Evolutionary conservation across 2,113 vertebrate genomes (phyloP), one percentile per base, ranked within the genome.

Genomic region (Polypterus bichir): DNA sequence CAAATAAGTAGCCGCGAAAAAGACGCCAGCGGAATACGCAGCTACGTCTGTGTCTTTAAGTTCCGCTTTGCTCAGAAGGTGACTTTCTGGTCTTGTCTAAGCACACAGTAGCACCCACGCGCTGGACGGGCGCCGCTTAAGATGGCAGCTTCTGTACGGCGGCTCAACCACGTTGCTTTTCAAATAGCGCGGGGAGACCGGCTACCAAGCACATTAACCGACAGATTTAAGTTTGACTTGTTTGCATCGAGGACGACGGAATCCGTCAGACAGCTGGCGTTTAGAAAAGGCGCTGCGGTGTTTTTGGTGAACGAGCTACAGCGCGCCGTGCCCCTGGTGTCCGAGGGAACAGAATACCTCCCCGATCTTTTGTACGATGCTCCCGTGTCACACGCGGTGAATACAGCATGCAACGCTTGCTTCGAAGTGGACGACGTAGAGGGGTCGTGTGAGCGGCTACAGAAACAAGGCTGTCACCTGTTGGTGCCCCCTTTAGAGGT

Each of bases 351-450:
- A 0, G 7, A 49, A 5, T 59, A 45, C 1, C 5, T 59, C 0
- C 0, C 0, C 0, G 66, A 57, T 0, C 79, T 80, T 10, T 78
- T 95, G 1, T 97, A 94, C 0, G 90, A 90, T 0, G 54, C 80
- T 54, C 70, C 77, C 5, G 72, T 81, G 0, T 62, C 0, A 3
- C 73, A 84, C 3, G 0, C 78, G 0, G 73, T 94, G 65, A 84
- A 94, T 52, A 93, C 89, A 0, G 95, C 88, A 8, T 86, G 87
- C 64, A 97, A 97, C 0, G 68, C 97, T 71, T 95, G 92, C 65
- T 95, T 97, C 1, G 91, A 97, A 62, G 92, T 94, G 64, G 79
- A 83, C 0, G 78, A 95, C 0, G 85, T 88, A 6, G 75, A 71
- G 0, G 74, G 69, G 27, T 79, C 86, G 48, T 82, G 81, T 71